phyloP scores from a whole-genome alignment of 2,113 vertebrate genomes.

The Paratilapia polleni region DNA sequence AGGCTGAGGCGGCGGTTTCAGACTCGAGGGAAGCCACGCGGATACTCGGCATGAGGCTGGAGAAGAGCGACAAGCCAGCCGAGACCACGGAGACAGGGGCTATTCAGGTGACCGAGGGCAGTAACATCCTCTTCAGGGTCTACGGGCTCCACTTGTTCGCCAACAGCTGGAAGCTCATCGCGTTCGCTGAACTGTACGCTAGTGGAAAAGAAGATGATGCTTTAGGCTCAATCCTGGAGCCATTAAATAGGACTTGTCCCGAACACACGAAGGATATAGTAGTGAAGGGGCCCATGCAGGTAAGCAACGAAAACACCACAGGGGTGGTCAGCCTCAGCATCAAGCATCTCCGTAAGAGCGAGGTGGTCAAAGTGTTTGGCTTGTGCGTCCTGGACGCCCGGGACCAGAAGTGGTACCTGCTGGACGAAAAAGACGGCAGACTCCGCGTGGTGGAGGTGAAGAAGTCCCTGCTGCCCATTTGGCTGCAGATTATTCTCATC shows the following conservation, averaged over 20 bases:
- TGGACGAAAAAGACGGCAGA: slow-evolving; percentile 79
- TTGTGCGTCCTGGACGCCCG: slow-evolving; percentile 82
- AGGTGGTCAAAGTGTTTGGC: slow-evolving; percentile 84
- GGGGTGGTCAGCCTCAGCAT: slow-evolving; percentile 82
- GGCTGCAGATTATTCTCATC: slow-evolving; percentile 89
- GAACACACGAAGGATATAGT: slow-evolving; percentile 83
- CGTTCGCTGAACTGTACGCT: slow-evolving; percentile 79
- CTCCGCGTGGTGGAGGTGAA: slow-evolving; percentile 88
- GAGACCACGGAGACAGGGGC: slow-evolving; percentile 71
- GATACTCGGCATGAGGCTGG: slow-evolving; percentile 88
- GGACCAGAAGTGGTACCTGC: slow-evolving; percentile 79
- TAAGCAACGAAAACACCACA: slow-evolving; percentile 79
- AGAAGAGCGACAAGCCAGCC: slow-evolving; percentile 80
- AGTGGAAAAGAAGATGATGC: slow-evolving; percentile 60
- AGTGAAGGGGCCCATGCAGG: slow-evolving; percentile 52
- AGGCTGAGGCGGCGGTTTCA: slow-evolving; percentile 30
- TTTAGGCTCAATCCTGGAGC: not conserved
- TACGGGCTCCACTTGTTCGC: slow-evolving; percentile 86
- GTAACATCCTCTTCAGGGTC: slow-evolving; percentile 84
- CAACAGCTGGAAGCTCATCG: slow-evolving; percentile 75
- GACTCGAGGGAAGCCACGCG: slow-evolving; percentile 49
- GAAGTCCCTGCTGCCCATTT: slow-evolving; percentile 85
- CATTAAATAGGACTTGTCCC: slow-evolving; percentile 78
- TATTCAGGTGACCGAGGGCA: slow-evolving; percentile 90
- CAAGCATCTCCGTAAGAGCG: slow-evolving; percentile 88